phyloP scores from a whole-genome alignment of 1,140 invertebrate genomes.

The Panonychus citri region DNA sequence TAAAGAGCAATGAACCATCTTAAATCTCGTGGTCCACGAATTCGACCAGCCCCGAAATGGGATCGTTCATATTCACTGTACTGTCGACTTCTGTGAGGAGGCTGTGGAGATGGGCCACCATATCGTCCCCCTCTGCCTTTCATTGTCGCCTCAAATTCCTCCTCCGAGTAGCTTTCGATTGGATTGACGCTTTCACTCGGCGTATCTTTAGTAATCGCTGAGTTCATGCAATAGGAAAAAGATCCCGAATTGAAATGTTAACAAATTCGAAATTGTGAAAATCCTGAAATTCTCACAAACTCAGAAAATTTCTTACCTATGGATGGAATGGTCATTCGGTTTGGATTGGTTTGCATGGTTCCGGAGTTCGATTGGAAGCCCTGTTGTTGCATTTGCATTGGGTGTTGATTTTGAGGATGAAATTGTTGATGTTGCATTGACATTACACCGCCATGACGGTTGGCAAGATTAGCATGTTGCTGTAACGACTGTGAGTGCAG shows the following conservation, averaged over 20 bases:
- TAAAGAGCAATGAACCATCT: conserved; percentile 80
- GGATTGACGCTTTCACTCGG: conserved; percentile 9
- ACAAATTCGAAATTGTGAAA: background rate
- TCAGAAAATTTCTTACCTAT: background rate
- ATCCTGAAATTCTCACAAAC: too few species aligned
- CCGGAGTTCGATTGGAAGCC: background rate
- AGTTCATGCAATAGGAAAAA: background rate
- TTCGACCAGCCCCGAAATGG: background rate
- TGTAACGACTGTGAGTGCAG: background rate
- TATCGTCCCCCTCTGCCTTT: conserved; percentile 13
- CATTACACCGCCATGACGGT: too few species aligned
- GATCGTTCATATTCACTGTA: conserved; percentile 7
- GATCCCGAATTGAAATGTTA: background rate
- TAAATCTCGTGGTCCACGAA: conserved; percentile 7
- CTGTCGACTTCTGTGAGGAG: conserved; percentile 5
- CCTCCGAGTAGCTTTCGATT: conserved; percentile 11
- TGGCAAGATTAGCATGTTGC: too few species aligned
- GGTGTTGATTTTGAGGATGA: background rate
- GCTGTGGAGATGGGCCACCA: conserved; percentile 22
- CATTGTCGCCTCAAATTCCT: conserved; percentile 10
- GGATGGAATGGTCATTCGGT: conserved; percentile 10
- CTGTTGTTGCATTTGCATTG: background rate
- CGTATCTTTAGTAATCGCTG: conserved; percentile 12
- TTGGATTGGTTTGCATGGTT: background rate
- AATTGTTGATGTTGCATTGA: background rate